These are phyloP conservation scores for Papilio polyxenes DNA, from an alignment of 1,140 invertebrate genomes.

Conservation along the genomic window DNA sequence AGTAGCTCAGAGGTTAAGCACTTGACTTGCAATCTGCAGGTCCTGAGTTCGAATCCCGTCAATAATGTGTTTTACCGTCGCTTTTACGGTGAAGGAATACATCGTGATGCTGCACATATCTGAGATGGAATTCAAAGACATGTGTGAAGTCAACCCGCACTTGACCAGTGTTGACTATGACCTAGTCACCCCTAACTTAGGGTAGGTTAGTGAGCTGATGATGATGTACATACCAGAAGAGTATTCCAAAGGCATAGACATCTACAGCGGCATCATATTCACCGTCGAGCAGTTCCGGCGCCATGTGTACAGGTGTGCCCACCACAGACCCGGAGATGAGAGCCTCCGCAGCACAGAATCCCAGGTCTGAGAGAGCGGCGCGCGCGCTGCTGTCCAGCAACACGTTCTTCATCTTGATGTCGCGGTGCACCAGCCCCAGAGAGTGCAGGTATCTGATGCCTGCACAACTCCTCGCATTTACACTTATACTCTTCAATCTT, in stretches of 20 bases:
- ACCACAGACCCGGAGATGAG: conserved; percentile 94
- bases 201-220: too few relatives aligned
- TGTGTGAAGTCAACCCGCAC: too few relatives aligned
- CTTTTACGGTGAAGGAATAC: too few relatives aligned
- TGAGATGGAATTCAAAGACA: too few relatives aligned
- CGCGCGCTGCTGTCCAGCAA: conserved; percentile 88
- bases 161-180: too few relatives aligned
- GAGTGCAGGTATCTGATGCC: conserved; percentile 93
- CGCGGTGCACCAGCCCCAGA: conserved; percentile 92
- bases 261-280: conserved; percentile 93
- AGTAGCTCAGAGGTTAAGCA: too few relatives aligned
- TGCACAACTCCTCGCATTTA: conserved; percentile 39
- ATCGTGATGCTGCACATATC: too few relatives aligned
- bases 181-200: too few relatives aligned
- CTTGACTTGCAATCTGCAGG: too few relatives aligned
- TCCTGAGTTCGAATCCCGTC: too few relatives aligned
- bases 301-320: conserved; percentile 96
- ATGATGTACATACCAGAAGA: conserved; percentile 86
- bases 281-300: conserved; percentile 91
- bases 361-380: conserved; percentile 93
- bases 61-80: too few relatives aligned
- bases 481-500: neutral
- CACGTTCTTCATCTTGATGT: conserved; percentile 96
- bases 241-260: conserved; percentile 94
- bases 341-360: conserved; percentile 95